Conservation (phyloP, 2,113 vertebrate species). For the Bujurquina vittata region DNA sequence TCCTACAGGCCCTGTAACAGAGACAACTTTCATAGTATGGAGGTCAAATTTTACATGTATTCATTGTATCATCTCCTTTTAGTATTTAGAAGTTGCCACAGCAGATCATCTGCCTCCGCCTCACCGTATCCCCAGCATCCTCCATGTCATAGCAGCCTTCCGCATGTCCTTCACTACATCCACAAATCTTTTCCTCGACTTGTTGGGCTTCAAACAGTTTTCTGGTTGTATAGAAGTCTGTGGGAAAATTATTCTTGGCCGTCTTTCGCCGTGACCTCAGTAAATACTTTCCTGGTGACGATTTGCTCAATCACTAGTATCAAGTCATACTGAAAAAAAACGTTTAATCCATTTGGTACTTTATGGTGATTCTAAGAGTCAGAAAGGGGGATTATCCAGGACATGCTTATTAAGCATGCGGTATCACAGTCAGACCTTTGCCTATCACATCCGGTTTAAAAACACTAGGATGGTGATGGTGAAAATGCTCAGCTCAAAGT, state of each 20-base stretch:
- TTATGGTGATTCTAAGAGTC: not conserved
- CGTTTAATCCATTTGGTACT: not conserved
- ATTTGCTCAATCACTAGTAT: not conserved
- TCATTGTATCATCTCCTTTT: not conserved
- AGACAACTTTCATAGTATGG: not conserved
- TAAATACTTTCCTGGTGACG: not conserved
- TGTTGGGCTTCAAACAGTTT: not conserved
- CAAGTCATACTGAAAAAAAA: not conserved
- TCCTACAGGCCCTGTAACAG: not conserved
- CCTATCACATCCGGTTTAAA: not conserved
- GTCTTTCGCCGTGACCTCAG: not conserved
- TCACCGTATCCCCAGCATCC: not conserved
- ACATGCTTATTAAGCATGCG: not conserved
- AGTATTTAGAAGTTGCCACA: too few species aligned
- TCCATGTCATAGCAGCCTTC: not conserved
- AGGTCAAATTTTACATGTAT: not conserved
- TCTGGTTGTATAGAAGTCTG: not conserved
- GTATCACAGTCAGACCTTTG: not conserved
- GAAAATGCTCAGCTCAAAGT: not conserved
- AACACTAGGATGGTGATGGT: not conserved
- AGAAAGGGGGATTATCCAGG: not conserved
- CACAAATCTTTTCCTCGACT: not conserved
- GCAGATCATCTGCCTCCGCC: accelerated
- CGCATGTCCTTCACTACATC: not conserved
- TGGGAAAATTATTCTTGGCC: not conserved